Base-by-base conservation (phyloP, 2,797 vertebrate species). In the Leptodactylus fallax region DNA sequence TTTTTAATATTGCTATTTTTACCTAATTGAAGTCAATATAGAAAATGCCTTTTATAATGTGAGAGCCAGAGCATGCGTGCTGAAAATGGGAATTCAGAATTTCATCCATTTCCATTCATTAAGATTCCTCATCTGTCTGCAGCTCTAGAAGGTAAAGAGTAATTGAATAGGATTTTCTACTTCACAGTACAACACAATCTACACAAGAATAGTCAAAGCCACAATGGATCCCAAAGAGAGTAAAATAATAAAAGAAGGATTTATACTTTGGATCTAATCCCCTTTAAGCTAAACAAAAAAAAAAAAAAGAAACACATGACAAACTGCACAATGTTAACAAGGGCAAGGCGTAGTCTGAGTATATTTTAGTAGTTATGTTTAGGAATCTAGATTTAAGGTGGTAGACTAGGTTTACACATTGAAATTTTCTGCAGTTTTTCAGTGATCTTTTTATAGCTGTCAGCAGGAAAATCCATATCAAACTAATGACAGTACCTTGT, bases 171-270 rank as follows among this genome's bases (percentile, higher is more conserved):
- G 72, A 51, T 76, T 53, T 76, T 76, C 72, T 76, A 76, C 47
- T 76, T 53, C 72, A 76, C 72, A 76, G 51, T 76, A 76, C 49
- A 51, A 23, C 72, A 76, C 72, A 51, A 53, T 76, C 72, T 76
- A 47, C 72, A 76, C 21, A 74, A 74, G 71, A 76, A 76, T 76
- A 49, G 72, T 49, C 47, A 53, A 53, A 76, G 19, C 47, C 47
- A 23, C 16, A 21, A 76, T n/a, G 47, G 47, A 76, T 76, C 21
- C 72, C 72, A 76, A 13, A 76, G 72, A 76, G 11, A 53, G 21
- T 17, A n/a, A 51, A 51, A 21, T 19, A 76, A 76, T 12, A 76
- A 76, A 76, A 5, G 47, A 53, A 76, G 72, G 72, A 53, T 76
- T 76, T 76, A 76, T 51, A 51, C 47, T 76, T 51, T 76, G 14